Base-by-base conservation (phyloP, 2,888 invertebrate species). In the Nomada ruficornis region DNA sequence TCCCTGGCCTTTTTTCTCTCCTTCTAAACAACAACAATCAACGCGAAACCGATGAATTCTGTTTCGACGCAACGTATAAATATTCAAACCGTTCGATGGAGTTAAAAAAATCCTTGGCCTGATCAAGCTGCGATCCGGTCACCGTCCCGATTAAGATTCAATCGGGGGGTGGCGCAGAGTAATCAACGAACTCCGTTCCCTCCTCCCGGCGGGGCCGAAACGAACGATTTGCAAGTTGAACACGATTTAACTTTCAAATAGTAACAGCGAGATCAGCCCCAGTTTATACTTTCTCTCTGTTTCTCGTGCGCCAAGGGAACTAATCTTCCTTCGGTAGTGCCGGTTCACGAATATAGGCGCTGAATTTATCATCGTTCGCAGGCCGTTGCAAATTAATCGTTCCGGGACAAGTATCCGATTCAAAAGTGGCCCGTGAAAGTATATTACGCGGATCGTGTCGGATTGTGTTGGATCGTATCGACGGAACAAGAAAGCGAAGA, bases 181-280 rank as follows among this genome's bases (percentile, higher is more conserved):
- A 86, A 86, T 86, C 85, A 86, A 86, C 80, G 76, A 85, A 64
- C 67, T 63, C 67, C 70, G 26, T n/a, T n/a, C 52, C 54, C 62
- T n/a, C 11, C 72, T 54, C 44, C 57, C 23, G 26, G 55, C 63
- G 50, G 54, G 59, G 42, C 62, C 81, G 77, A 82, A 81, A 80
- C 81, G 82, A 82, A 87, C 82, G 84, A 89, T 89, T 89, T 90
- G 87, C 89, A 90, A 90, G 89, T 90, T 89, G 86, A 87, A 82
- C 87, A 85, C 84, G 86, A 90, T 90, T 89, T 90, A 90, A 90
- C 88, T 90, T 88, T 84, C 90, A 90, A 90, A 89, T 90, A 62
- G 69, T 77, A 80, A 70, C 73, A 65, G 73, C 82, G 63, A 65
- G 81, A 77, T 72, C 70, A 60, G 60, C 63, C 36, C 64, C 68